Evolutionary conservation across 2,888 invertebrate genomes (phyloP), one percentile per base, ranked within the genome.

Genomic region (Macaria notata): DNA sequence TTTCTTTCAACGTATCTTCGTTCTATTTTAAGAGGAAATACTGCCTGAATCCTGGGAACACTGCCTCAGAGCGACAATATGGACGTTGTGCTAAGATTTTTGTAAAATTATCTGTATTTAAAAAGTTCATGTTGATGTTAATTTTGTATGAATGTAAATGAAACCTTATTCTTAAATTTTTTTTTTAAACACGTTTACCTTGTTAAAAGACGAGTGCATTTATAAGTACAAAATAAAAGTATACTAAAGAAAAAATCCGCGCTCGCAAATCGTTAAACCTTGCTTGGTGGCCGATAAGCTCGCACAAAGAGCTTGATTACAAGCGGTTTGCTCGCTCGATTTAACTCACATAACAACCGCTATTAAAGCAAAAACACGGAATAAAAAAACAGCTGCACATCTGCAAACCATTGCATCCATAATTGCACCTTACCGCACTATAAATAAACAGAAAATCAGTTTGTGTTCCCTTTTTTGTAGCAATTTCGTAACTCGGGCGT

Each of bases 311-410:
- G 59, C 54, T 55, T 59, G 63, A 59, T 66, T 63, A 66, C 56
- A 54, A 50, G 62, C 55, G 63, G 65, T 65, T 65, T 53, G 54
- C 67, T 62, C 59, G 67, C 65, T 63, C 63, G 62, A 62, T 67
- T 65, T 67, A 61, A 61, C 62, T 62, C 59, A 54, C 64, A 63
- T 63, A 65, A 65, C 63, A 61, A 62, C 63, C 48, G 50, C 64
- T 60, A 63, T 61, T 62, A 62, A 58, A 65, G 42, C 51, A 57
- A 56, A 61, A 65, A 63, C 58, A 65, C 56, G 48, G 54, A 51
- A 56, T 45, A 64, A 64, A 62, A 66, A 61, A 59, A 62, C 31
- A 49, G 59, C 39, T 54, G 54, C 57, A 52, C 60, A 58, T 62
- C 55, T 67, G 56, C 49, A 53, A 49, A 49, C 8, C 31, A 39